These are phyloP conservation scores for Fragum fragum DNA, from an alignment of 2,888 invertebrate genomes.

Conservation along the genomic window DNA sequence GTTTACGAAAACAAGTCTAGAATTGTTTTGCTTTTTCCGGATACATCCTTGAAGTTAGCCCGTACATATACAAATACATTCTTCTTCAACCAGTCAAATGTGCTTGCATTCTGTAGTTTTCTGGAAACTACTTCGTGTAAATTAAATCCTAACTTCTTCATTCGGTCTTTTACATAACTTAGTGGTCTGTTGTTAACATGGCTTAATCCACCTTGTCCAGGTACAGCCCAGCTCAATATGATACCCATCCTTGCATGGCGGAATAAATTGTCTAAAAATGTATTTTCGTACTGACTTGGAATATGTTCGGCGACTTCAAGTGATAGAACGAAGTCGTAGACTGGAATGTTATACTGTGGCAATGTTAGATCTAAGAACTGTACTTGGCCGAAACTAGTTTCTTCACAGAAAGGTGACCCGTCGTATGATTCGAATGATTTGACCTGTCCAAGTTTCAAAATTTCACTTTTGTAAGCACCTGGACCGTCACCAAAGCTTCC, in stretches of 20 bases:
- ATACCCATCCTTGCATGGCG: constrained; percentile 20
- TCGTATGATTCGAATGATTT: constrained; percentile 43
- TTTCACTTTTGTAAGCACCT: constrained; percentile 64
- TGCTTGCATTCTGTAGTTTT: background rate
- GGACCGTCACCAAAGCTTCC: constrained; percentile 74
- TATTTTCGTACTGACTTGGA: constrained; percentile 9
- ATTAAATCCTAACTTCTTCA: constrained; percentile 6
- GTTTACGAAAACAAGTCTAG: background rate
- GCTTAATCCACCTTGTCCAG: constrained; percentile 20
- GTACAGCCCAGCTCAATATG: constrained; percentile 19
- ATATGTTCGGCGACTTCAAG: constrained; percentile 26
- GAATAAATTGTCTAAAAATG: constrained; percentile 6
- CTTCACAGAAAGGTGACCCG: constrained; percentile 9
- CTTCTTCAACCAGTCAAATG: constrained; percentile 9
- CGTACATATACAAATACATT: constrained; percentile 13
- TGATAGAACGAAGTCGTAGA: constrained; percentile 14
- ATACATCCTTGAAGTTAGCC: background rate
- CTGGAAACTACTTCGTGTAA: background rate
- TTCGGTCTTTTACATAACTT: constrained; percentile 5
- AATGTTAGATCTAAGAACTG: constrained; percentile 6
- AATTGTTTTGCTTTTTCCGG: background rate
- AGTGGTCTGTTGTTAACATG: constrained; percentile 16
- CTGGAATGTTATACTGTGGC: constrained; percentile 9
- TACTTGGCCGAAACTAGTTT: constrained; percentile 9
- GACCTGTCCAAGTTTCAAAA: constrained; percentile 53